Conservation (phyloP, 2,797 vertebrate genomes). For the Halcyon smyrnensis region DNA sequence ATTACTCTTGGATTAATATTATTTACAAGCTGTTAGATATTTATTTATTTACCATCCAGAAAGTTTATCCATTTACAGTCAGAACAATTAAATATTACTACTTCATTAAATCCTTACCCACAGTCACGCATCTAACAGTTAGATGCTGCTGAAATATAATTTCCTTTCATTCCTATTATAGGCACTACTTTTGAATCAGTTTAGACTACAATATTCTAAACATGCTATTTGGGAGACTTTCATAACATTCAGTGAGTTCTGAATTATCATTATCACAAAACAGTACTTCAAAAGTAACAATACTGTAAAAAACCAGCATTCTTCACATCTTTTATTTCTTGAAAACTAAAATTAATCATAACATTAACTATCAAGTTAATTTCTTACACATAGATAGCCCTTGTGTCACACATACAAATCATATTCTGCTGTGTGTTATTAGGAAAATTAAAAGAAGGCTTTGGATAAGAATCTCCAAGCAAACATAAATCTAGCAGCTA, state of each 20-base stretch:
- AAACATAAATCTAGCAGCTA: neutral
- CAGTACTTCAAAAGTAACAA: neutral
- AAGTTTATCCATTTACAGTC: neutral
- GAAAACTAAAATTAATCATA: neutral
- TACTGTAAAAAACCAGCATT: neutral
- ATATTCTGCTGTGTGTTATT: neutral
- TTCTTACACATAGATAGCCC: neutral
- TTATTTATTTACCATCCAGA: neutral
- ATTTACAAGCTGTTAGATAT: neutral
- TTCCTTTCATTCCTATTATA: neutral
- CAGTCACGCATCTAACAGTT: neutral
- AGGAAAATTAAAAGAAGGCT: neutral
- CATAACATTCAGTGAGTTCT: neutral
- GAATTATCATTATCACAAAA: neutral
- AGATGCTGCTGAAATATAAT: neutral
- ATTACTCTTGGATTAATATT: neutral
- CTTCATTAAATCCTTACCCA: neutral
- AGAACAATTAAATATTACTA: neutral
- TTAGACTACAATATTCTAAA: neutral
- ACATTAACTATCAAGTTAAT: neutral
- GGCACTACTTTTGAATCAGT: neutral
- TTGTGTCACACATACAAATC: neutral
- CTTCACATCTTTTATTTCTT: neutral
- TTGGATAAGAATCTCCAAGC: neutral
- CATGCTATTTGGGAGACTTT: neutral